Base-by-base conservation (phyloP, 1,140 invertebrate genomes). In the Cherax quadricarinatus region DNA sequence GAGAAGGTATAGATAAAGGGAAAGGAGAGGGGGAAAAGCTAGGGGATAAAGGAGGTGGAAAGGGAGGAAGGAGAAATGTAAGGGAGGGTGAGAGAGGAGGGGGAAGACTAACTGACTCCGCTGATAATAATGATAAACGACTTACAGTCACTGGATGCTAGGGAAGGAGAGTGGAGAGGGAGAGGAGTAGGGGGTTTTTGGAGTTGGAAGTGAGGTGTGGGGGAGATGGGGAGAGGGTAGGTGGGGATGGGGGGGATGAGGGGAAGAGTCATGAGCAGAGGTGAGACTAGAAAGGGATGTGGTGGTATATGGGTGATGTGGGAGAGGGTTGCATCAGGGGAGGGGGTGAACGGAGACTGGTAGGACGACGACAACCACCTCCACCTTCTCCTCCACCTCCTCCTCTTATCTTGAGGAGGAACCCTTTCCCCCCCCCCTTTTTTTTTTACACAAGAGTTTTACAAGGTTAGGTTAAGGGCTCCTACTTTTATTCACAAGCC, bases 71-170 rank as follows among this genome's bases (percentile, higher is more conserved):
- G 12, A 14, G 53, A 57, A 3, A 14, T 9, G 53, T 7, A 57
- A 14, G 53, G 53, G 62, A 66, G 18, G 62, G 12, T 16, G 62
- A 5, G 62, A 18, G 62, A 16, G 21, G 24, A 24, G 70, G n/a
- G 70, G n/a, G 70, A 6, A 75, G 3, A 5, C n/a, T 9, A 30
- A 75, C 14, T 75, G 70, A 75, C n/a, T 75, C 70, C 21, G 6
- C 53, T 75, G 70, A 75, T 75, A 75, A 75, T 75, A 30, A 21
- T 75, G 70, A 75, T 75, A 30, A 75, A 75, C 30, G 70, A 12
- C 70, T 75, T 30, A 75, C 70, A 75, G n/a, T n/a, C 70, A 30
- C 70, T 75, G 70, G 70, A 75, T 75, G 18, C n/a, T 75, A 6
- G 70, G 70, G 70, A 6, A 30, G n/a, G 70, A 5, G 24, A n/a